phyloP scores from a whole-genome alignment of 2,797 vertebrate species.

The Falco concolor region DNA sequence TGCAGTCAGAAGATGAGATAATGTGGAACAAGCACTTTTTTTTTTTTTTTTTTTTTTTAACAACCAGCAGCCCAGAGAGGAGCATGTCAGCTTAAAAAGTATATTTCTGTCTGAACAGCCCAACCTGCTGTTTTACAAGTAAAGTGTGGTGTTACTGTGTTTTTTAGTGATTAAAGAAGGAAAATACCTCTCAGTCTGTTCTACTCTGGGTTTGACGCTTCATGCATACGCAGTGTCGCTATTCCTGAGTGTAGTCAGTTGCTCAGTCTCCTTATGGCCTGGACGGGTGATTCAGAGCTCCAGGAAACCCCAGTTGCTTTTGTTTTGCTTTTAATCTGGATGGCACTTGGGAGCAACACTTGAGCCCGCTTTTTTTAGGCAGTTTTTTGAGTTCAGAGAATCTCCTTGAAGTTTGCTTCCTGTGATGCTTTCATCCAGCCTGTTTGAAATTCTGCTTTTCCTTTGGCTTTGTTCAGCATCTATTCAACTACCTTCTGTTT shows the following conservation, averaged over 20 bases:
- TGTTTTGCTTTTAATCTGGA: conserved; percentile 32
- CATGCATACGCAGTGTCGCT: background rate
- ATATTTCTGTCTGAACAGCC: background rate
- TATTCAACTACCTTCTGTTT: conserved; percentile 24
- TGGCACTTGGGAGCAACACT: conserved; percentile 27
- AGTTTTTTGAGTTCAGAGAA: background rate
- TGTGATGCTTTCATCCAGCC: conserved; percentile 15
- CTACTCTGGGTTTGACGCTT: background rate
- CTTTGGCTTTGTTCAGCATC: conserved; percentile 31
- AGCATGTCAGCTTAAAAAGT: background rate
- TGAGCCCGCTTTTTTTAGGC: background rate
- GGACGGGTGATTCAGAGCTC: background rate
- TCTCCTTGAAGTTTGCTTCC: conserved; percentile 44
- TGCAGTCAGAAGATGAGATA: conserved; percentile 2
- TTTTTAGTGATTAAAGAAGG: background rate
- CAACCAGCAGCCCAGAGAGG: background rate
- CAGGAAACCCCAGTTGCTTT: background rate
- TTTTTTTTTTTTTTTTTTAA: background rate
- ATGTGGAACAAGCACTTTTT: background rate
- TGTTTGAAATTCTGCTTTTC: conserved; percentile 46
- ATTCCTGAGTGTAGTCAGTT: background rate
- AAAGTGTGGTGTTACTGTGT: rapidly evolving
- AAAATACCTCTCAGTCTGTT: background rate
- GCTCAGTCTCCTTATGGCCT: background rate
- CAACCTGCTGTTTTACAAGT: background rate